A percentile compares a stretch with the other conserved stretches of the same genome.
Evolutionary conservation across 2,888 invertebrate genomes (phyloP).

Genomic region (Lutraria lutraria): DNA sequence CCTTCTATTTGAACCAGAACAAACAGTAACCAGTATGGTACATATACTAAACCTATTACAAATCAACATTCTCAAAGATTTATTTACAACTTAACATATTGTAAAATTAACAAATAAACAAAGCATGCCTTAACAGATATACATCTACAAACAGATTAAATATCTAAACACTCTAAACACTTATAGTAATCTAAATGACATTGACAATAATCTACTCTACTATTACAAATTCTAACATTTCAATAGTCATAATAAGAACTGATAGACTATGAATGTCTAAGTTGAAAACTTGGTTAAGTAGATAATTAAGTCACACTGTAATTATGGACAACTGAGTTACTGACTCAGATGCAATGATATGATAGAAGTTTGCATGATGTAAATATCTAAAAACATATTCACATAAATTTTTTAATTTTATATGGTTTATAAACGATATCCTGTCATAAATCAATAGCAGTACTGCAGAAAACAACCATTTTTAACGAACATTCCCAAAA

Average conservation of each 20-base stretch:
- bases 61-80: background rate
- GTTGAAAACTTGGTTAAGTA: background rate
- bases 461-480: too few species aligned
- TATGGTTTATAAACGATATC: too few species aligned
- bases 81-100: constrained; percentile 22
- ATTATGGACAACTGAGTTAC: too few species aligned
- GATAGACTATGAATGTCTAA: too few species aligned
- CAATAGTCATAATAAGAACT: background rate
- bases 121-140: background rate
- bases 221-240: background rate
- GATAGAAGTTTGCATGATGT: too few species aligned
- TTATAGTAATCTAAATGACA: background rate
- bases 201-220: background rate
- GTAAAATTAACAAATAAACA: constrained; percentile 27
- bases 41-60: background rate
- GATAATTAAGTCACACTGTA: too few species aligned
- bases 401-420: too few species aligned
- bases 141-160: background rate
- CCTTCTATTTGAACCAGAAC: background rate
- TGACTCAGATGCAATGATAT: too few species aligned
- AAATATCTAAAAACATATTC: too few species aligned
- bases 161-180: background rate
- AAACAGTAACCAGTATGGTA: background rate
- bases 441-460: too few species aligned
- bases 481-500: too few species aligned